Percentiles rank a stretch among this genome's conserved stretches.
Evolutionary conservation across 2,113 vertebrate genomes (phyloP).

Genomic region (Triplophysa tibetana): DNA sequence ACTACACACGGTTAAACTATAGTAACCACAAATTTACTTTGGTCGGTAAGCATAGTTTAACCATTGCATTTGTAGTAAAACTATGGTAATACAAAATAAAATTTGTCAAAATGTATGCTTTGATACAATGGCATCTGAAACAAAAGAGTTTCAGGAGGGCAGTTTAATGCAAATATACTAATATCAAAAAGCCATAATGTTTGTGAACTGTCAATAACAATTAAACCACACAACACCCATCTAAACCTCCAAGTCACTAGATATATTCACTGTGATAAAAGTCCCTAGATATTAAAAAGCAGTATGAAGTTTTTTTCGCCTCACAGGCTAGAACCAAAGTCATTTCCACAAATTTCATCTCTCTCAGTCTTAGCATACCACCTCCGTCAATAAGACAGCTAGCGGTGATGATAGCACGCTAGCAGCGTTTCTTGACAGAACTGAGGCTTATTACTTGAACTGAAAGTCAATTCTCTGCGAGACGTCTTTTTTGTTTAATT

Average conservation of each 20-base stretch:
- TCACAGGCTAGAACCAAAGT: too few relatives aligned
- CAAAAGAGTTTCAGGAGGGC: too few relatives aligned
- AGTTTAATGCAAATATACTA: background rate
- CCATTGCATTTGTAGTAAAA: too few relatives aligned
- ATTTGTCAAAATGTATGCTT: too few relatives aligned
- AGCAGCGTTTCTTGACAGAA: constrained; percentile 65
- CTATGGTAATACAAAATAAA: too few relatives aligned
- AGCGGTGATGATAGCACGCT: constrained; percentile 51
- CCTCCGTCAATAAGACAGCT: constrained; percentile 68
- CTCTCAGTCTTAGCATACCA: constrained; percentile 36
- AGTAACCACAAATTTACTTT: too few relatives aligned
- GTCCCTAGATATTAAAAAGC: constrained; percentile 34
- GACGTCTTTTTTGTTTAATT: constrained; percentile 77
- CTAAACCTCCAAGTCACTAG: background rate
- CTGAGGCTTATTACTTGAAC: constrained; percentile 68
- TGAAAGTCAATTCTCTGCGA: constrained; percentile 65
- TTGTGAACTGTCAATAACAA: background rate
- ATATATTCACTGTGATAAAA: constrained; percentile 4
- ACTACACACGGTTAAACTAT: too few relatives aligned
- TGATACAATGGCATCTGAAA: too few relatives aligned
- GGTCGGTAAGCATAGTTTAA: too few relatives aligned
- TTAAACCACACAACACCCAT: background rate
- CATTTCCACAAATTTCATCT: constrained; percentile 40
- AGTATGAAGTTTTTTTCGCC: constrained; percentile 25
- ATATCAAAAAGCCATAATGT: background rate